These are phyloP conservation scores for Agriotes lineatus DNA, from an alignment of 2,888 invertebrate species.

Conservation along the genomic window DNA sequence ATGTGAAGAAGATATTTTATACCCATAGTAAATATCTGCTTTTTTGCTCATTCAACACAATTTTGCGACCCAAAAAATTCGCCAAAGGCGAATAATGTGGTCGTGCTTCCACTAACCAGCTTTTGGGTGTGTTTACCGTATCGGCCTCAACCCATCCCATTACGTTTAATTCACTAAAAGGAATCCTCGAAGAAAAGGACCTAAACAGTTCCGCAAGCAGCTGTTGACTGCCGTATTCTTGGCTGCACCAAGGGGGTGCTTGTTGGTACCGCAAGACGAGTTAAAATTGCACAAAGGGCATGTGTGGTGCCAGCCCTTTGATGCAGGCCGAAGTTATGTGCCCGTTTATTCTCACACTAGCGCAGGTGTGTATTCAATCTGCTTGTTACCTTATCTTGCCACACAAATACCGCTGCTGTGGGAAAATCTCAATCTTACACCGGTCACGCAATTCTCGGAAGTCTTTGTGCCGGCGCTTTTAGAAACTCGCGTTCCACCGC, in stretches of 20 bases:
- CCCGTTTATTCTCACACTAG: conserved; percentile 57
- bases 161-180: conserved; percentile 7
- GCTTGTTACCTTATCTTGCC: conserved; percentile 60
- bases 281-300: conserved; percentile 54
- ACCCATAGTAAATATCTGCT: too few species aligned
- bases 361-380: conserved; percentile 63
- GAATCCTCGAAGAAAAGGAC: conserved; percentile 5
- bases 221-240: conserved; percentile 45
- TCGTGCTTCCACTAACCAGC: too few species aligned
- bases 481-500: too few species aligned
- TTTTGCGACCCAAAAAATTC: too few species aligned
- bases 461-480: conserved; percentile 20
- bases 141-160: conserved; percentile 2
- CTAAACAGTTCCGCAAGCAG: conserved; percentile 43
- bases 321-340: conserved; percentile 43
- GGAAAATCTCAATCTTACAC: conserved; percentile 57
- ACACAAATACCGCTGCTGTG: conserved; percentile 60
- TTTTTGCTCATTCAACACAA: too few species aligned
- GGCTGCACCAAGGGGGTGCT: conserved; percentile 50
- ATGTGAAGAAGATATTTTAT: too few species aligned
- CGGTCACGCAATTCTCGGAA: conserved; percentile 50
- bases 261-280: conserved; percentile 55
- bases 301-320: conserved; percentile 47
- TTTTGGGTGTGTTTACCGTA: too few species aligned
- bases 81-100: too few species aligned